Conservation (phyloP, 2,797 vertebrate genomes). For the Tapera naevia region DNA sequence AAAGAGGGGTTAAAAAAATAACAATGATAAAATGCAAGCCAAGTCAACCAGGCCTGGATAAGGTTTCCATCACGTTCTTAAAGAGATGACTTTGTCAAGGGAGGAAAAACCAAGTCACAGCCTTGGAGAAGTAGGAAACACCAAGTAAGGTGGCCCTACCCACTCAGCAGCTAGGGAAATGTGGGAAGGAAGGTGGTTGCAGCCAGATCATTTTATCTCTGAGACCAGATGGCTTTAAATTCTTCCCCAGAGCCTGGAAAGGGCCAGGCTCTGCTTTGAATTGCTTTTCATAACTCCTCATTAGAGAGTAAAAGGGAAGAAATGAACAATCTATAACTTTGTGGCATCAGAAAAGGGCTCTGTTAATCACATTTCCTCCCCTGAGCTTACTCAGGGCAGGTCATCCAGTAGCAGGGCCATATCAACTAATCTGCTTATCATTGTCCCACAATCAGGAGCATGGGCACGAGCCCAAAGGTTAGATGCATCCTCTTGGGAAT, state of each 20-base stretch:
- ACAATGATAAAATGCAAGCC: not conserved
- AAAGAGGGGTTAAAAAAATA: not conserved
- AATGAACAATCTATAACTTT: conserved; percentile 32
- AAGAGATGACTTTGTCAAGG: not conserved
- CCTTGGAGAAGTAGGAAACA: conserved; percentile 25
- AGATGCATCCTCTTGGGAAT: not conserved
- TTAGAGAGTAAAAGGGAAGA: conserved; percentile 56
- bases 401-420: not conserved
- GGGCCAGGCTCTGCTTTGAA: conserved; percentile 6
- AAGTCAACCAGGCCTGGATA: not conserved
- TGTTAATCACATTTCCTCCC: conserved; percentile 40
- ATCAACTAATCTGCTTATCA: not conserved
- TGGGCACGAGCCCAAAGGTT: not conserved
- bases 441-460: not conserved
- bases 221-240: conserved; percentile 48
- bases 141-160: not conserved
- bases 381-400: not conserved
- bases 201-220: conserved; percentile 47
- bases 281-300: conserved; percentile 5
- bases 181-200: conserved; percentile 37
- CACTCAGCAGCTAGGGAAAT: conserved; percentile 24
- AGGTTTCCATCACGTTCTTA: not conserved
- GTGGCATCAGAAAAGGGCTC: not conserved
- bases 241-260: conserved; percentile 50
- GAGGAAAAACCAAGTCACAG: conserved; percentile 32